Conservation (phyloP, 2,113 vertebrate genomes). For the Cynopterus brachyotis region DNA sequence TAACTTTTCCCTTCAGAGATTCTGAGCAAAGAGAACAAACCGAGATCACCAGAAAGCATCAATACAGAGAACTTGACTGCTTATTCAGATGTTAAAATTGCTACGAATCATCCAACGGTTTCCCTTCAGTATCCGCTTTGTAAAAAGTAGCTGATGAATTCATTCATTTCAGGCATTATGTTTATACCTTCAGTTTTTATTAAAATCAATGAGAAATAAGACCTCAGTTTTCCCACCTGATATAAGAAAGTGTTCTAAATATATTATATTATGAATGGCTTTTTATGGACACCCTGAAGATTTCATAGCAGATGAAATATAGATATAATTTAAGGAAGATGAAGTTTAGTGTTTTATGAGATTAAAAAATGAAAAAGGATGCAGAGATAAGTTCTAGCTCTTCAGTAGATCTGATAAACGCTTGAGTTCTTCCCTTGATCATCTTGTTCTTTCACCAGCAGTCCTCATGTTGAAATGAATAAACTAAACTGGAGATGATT, state of each 20-base stretch:
- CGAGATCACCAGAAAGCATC: not conserved
- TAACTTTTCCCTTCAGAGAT: constrained; percentile 9
- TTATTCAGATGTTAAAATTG: not conserved
- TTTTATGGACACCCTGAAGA: not conserved
- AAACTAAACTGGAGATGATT: constrained; percentile 38
- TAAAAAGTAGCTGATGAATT: not conserved
- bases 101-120: not conserved
- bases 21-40: not conserved
- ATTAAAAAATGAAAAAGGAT: not conserved
- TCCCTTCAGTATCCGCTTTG: not conserved
- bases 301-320: not conserved
- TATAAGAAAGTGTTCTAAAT: not conserved
- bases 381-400: not conserved
- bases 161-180: not conserved
- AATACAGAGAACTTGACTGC: not conserved
- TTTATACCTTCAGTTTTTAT: not conserved
- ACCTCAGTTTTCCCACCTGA: not conserved
- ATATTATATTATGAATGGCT: not conserved
- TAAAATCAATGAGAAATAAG: constrained; percentile 4
- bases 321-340: constrained; percentile 5
- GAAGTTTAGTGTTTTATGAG: constrained; percentile 22
- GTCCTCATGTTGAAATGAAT: not conserved
- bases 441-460: not conserved
- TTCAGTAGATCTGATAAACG: not conserved
- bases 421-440: not conserved